phyloP scores from a whole-genome alignment of 2,888 invertebrate genomes.

The Agrotis ipsilon region DNA sequence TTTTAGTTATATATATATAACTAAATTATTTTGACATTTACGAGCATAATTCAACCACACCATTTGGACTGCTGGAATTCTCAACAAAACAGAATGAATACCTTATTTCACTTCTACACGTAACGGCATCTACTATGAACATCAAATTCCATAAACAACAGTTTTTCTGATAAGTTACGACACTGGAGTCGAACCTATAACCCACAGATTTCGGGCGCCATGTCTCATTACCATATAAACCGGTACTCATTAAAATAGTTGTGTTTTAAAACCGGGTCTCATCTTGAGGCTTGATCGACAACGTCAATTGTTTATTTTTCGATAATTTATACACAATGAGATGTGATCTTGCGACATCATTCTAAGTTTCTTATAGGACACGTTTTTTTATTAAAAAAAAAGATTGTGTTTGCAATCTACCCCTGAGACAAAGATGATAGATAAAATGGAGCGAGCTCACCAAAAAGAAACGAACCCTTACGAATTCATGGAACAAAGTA shows the following conservation, averaged over 20 bases:
- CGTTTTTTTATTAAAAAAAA: too few relatives aligned
- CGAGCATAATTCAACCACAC: too few relatives aligned
- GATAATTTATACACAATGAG: conserved; percentile 1
- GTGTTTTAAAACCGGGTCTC: conserved; percentile 4
- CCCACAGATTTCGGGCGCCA: conserved; percentile 40
- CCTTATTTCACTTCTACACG: neutral
- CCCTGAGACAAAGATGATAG: too few relatives aligned
- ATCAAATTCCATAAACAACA: conserved; percentile 7
- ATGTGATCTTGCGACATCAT: neutral
- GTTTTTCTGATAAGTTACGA: conserved; percentile 24
- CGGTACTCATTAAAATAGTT: conserved; percentile 47
- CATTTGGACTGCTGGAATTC: too few relatives aligned
- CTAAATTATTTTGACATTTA: too few relatives aligned
- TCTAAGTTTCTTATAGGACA: neutral
- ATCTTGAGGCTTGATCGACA: conserved; percentile 5
- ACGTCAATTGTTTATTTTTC: conserved; percentile 14
- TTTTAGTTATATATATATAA: neutral
- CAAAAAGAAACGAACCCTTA: too few relatives aligned
- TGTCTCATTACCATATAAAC: conserved; percentile 6
- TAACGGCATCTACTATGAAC: conserved; percentile 7
- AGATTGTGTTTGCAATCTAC: too few relatives aligned
- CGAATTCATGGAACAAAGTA: too few relatives aligned
- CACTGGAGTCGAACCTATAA: conserved; percentile 19
- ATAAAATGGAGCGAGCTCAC: too few relatives aligned
- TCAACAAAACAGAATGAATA: neutral